phyloP scores from a whole-genome alignment of 2,797 vertebrate species.

The Tragopan temminckii region DNA sequence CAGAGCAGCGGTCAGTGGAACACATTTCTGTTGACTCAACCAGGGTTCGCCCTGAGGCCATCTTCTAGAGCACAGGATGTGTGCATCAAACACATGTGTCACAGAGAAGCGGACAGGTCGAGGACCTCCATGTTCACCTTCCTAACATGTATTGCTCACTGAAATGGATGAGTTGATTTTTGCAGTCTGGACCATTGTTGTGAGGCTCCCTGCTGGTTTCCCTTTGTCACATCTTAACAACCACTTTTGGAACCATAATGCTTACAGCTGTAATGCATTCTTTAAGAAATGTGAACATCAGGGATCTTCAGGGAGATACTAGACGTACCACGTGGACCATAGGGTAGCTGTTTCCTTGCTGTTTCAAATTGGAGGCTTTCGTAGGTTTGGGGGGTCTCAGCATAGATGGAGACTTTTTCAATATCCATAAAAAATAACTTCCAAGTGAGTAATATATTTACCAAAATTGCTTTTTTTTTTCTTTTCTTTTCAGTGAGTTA shows the following conservation, averaged over 20 bases:
- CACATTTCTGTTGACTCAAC: fast-evolving
- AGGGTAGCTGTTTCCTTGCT: not conserved
- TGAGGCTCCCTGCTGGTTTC: not conserved
- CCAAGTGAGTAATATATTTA: slow-evolving; percentile 32
- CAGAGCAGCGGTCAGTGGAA: too few species aligned
- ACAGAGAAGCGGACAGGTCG: not conserved
- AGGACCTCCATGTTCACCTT: not conserved
- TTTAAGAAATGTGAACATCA: not conserved
- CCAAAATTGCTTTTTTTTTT: not conserved
- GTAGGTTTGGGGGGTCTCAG: not conserved
- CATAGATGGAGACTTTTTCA: slow-evolving; percentile 19
- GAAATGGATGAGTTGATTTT: not conserved
- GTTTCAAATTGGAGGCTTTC: not conserved
- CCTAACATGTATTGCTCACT: fast-evolving
- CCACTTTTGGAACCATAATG: not conserved
- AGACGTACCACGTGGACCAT: fast-evolving
- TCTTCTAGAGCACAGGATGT: not conserved
- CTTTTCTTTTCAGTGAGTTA: slow-evolving; percentile 12
- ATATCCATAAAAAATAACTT: slow-evolving; percentile 40
- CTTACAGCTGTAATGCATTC: not conserved
- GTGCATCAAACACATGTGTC: not conserved
- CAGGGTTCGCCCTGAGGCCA: not conserved
- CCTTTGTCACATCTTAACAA: not conserved
- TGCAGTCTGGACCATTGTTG: fast-evolving
- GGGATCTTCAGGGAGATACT: not conserved